Evolutionary conservation across 2,113 vertebrate genomes (phyloP), one percentile per base, ranked within the genome.

Genomic region (Aspidoscelis tigris): DNA sequence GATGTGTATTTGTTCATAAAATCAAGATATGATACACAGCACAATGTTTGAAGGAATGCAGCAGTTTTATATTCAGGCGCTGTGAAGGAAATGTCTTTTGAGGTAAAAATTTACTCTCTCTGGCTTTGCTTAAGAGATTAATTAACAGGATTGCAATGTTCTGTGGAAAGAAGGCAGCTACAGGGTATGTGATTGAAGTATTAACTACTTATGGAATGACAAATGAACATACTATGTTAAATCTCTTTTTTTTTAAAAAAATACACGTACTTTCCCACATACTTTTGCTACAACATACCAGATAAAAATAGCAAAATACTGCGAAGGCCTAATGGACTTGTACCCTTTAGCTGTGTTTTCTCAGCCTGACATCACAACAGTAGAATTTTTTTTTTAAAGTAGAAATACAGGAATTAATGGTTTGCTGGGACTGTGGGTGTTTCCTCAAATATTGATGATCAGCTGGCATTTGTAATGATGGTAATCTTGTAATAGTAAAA

Each of bases 31-130:
- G 16, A 21, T n/a, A 4, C 12, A 0, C 7, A 11, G 82, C 69
- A 9, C 66, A 20, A 0, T 6, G 4, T 84, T 81, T 21, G 43
- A 39, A 43, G 12, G 65, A 66, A 22, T 9, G 80, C 9, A 78
- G 44, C 33, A 26, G 0, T 33, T 87, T 26, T 76, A 24, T 22
- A 24, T 77, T 81, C 2, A 78, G 80, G 7, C 65, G 24, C 70
- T 20, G 77, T 80, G 78, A 84, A 85, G 16, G 0, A 88, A 76
- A 50, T 83, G 6, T 33, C 81, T 24, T 81, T 86, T 1, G 2
- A 68, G 73, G 20, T 33, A 65, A 26, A 0, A 24, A 8, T 44
- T 16, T 70, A 0, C 14, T 11, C 20, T 80, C 22, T 26, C 68
- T 2, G 2, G 8, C 1, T 7, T 88, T 91, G 16, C 47, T 69